Evolutionary conservation across 1,140 invertebrate species (phyloP), one percentile per base, ranked within the genome.

Genomic region (Aricia agestis): DNA sequence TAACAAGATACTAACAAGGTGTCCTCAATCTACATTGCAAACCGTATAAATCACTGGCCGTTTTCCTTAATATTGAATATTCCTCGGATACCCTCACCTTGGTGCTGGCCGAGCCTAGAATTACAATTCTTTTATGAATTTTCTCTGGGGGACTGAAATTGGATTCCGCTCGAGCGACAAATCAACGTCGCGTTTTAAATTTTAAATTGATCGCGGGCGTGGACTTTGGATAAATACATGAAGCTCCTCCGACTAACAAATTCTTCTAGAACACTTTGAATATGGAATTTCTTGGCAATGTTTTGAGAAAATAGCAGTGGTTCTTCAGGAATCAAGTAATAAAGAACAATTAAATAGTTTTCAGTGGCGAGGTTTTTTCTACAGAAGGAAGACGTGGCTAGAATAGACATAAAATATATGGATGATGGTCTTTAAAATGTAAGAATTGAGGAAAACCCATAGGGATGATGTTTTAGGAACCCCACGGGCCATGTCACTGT

Each of bases 121-220:
- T 63, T 25, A 63, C 17, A 63, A 63, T 63, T 18, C 17, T 19
- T 63, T 52, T 52, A 52, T 52, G 45, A 52, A 52, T 15, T 52
- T 52, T 52, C 45, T 52, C 45, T 52, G 45, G 45, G 45, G 45
- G 6, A 52, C 45, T 19, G 17, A 19, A 63, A 63, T 63, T 63
- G 59, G 59, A 63, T 63, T 19, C 59, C 59, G 19, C 18, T 11
- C n/a, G 18, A 7, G 58, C 58, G 59, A 25, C 17, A 19, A 63
- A 63, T 63, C 59, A 63, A 63, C 19, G 18, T 18, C 17, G 17
- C 59, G 59, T 63, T 63, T 63, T 63, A 63, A 63, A 63, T 59
- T 59, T 59, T 59, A 59, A 59, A 59, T 59, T 59, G n/a, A 59
- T 19, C 58, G 2, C 58, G 18, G 6, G 11, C 58, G 58, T 18